Conservation (phyloP, 2,113 vertebrate genomes). For the Chionis minor region DNA sequence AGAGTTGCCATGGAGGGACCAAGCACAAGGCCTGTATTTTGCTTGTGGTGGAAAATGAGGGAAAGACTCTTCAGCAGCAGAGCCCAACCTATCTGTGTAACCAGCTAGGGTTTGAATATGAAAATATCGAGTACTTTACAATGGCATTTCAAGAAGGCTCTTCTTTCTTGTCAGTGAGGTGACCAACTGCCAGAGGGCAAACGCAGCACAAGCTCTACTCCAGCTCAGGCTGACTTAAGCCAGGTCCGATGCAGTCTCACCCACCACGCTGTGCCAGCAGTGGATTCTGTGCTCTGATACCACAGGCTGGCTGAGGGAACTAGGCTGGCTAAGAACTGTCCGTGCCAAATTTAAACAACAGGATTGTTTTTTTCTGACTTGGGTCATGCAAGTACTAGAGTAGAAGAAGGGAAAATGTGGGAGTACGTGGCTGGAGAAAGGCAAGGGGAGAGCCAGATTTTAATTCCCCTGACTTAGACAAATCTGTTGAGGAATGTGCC, state of each 20-base stretch:
- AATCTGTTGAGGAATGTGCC: not conserved
- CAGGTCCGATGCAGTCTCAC: rapidly evolving
- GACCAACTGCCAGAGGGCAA: not conserved
- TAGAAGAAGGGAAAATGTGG: not conserved
- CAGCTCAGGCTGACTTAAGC: not conserved
- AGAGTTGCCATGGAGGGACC: not conserved
- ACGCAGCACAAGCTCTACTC: not conserved
- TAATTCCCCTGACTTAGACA: not conserved
- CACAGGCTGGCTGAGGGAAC: not conserved
- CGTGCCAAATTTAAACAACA: not conserved
- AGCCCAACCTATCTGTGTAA: not conserved
- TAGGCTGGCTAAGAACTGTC: not conserved
- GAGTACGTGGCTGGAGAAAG: not conserved
- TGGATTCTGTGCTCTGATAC: not conserved
- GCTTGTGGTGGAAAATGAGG: not conserved
- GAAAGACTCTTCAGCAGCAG: not conserved
- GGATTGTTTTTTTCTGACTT: not conserved
- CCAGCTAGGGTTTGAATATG: not conserved
- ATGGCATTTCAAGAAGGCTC: not conserved
- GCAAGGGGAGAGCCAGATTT: not conserved
- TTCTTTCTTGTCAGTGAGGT: not conserved
- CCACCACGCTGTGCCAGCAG: not conserved
- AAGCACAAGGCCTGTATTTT: not conserved
- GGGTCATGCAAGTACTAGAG: not conserved
- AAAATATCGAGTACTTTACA: not conserved